Evolutionary conservation across 2,113 vertebrate species (phyloP).

Genomic region (Elephantulus edwardii): DNA sequence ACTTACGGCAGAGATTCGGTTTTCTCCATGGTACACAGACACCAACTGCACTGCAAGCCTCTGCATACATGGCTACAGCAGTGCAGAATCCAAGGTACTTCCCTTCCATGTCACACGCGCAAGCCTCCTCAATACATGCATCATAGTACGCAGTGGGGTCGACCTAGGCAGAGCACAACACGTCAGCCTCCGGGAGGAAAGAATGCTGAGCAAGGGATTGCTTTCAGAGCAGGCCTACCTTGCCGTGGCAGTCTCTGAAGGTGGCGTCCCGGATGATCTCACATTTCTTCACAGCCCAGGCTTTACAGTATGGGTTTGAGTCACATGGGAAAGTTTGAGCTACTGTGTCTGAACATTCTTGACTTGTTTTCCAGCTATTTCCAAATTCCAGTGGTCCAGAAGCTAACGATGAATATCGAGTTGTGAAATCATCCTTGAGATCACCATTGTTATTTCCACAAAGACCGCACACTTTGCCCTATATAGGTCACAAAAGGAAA

Average conservation of each 20-base stretch:
- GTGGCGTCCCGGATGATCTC: conserved; percentile 84
- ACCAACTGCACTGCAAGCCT: conserved; percentile 85
- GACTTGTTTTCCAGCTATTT: conserved; percentile 87
- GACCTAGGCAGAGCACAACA: conserved; percentile 80
- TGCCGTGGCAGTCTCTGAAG: conserved; percentile 87
- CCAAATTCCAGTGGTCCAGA: conserved; percentile 84
- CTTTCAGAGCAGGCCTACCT: conserved; percentile 76
- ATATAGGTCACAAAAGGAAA: background rate
- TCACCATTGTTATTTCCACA: conserved; percentile 91
- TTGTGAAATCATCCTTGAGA: conserved; percentile 88
- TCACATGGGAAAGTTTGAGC: conserved; percentile 87
- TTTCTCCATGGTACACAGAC: conserved; percentile 89
- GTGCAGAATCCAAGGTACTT: conserved; percentile 92
- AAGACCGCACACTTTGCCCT: conserved; percentile 88
- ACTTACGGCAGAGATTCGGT: conserved; percentile 91
- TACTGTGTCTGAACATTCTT: conserved; percentile 85
- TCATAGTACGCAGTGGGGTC: conserved; percentile 86
- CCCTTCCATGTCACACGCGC: conserved; percentile 89
- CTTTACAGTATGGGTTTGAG: conserved; percentile 87
- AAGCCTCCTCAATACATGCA: conserved; percentile 88
- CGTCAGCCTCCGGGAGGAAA: background rate
- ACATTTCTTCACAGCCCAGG: conserved; percentile 89
- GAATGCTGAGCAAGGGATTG: accelerated
- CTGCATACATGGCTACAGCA: conserved; percentile 88
- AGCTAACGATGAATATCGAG: conserved; percentile 75